Conservation (phyloP, 2,113 vertebrate genomes). For the Rutilus rutilus region DNA sequence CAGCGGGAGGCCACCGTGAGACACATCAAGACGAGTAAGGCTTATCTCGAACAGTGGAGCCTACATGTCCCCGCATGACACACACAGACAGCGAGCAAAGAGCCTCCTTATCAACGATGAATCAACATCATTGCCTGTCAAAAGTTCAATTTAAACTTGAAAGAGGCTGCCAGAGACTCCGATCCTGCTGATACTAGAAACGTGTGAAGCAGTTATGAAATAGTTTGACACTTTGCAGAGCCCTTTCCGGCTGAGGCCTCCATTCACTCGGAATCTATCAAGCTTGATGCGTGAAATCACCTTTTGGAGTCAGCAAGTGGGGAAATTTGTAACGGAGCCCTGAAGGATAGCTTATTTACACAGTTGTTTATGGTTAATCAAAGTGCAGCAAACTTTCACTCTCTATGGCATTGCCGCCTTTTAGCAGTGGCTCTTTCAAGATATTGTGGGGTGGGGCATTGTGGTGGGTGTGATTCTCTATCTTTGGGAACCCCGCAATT, state of each 20-base stretch:
- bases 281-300: slow-evolving; percentile 61
- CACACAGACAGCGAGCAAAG: slow-evolving; percentile 52
- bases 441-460: slow-evolving; percentile 64
- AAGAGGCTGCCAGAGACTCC: slow-evolving; percentile 59
- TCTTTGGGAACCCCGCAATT: slow-evolving; percentile 77
- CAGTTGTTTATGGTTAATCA: slow-evolving; percentile 70
- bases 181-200: slow-evolving; percentile 49
- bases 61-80: slow-evolving; percentile 57
- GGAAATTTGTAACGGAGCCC: slow-evolving; percentile 63
- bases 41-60: slow-evolving; percentile 64
- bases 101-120: slow-evolving; percentile 68
- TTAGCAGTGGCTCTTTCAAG: slow-evolving; percentile 67
- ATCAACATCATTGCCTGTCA: slow-evolving; percentile 67
- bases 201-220: slow-evolving; percentile 53
- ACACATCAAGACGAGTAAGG: slow-evolving; percentile 72
- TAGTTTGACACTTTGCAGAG: slow-evolving; percentile 60
- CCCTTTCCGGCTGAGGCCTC: slow-evolving; percentile 56
- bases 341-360: slow-evolving; percentile 70
- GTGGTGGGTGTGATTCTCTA: slow-evolving; percentile 70
- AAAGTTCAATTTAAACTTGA: slow-evolving; percentile 65
- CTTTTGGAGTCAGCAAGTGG: slow-evolving; percentile 61
- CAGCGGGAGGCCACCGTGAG: slow-evolving; percentile 71
- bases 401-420: slow-evolving; percentile 60
- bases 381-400: slow-evolving; percentile 70
- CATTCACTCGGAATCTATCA: slow-evolving; percentile 61